Evolutionary conservation across 2,888 invertebrate genomes (phyloP).

Genomic region (Morpho helenor): DNA sequence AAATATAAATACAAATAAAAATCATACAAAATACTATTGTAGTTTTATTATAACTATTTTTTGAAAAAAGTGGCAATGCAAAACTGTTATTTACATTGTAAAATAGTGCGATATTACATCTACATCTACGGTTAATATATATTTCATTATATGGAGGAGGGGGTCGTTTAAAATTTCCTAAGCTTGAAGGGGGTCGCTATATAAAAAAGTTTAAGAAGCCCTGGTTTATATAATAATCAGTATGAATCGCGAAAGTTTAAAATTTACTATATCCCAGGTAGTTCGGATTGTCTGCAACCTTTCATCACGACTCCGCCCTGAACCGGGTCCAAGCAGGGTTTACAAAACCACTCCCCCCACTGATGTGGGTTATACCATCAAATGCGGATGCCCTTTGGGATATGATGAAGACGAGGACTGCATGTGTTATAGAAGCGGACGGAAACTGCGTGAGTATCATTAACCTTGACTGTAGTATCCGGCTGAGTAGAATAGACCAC

Average conservation of each 20-base stretch:
- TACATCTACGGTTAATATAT: neutral
- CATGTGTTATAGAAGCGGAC: constrained; percentile 37
- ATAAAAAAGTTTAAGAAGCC: too few relatives aligned
- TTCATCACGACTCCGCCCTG: constrained; percentile 34
- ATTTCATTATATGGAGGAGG: neutral
- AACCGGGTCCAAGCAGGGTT: constrained; percentile 24
- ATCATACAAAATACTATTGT: too few relatives aligned
- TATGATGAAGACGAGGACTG: constrained; percentile 50
- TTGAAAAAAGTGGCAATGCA: too few relatives aligned
- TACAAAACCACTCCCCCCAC: constrained; percentile 39
- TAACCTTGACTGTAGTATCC: too few relatives aligned
- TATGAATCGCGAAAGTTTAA: too few relatives aligned
- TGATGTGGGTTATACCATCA: constrained; percentile 28
- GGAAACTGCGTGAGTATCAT: constrained; percentile 7
- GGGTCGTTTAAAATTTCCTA: too few relatives aligned
- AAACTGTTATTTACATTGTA: neutral
- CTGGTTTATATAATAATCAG: too few relatives aligned
- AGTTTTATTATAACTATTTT: too few relatives aligned
- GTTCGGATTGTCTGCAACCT: constrained; percentile 56
- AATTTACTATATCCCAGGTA: constrained; percentile 32
- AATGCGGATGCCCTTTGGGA: constrained; percentile 54
- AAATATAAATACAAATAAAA: too few relatives aligned
- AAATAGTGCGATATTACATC: neutral
- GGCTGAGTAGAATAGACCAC: too few relatives aligned
- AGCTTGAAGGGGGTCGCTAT: too few relatives aligned